Evolutionary conservation across 1,140 invertebrate species (phyloP), one percentile per base, ranked within the genome.

Genomic region (Ridgeia piscesae): DNA sequence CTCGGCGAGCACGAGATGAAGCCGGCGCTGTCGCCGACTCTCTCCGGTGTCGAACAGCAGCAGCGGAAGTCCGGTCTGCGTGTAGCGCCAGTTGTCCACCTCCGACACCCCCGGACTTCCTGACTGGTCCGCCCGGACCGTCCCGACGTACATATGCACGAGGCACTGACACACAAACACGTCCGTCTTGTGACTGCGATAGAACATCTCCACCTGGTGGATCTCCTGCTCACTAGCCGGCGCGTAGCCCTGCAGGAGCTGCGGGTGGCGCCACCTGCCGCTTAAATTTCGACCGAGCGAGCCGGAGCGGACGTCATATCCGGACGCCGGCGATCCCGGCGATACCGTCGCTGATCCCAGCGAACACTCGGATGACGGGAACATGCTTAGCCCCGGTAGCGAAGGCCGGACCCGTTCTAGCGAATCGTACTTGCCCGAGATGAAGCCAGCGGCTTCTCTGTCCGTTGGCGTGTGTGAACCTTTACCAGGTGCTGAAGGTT

Each of bases 21-120:
- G 97, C 35, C 97, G 97, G 35, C 98, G 96, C 94, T 97, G 97
- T 89, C 97, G 96, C 89, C 98, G 95, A 11, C 98, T 97, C 77
- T 95, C 94, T 0, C 95, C 98, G 11, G 97, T 97, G 95, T 98
- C 98, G 89, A 98, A 96, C 0, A 98, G 96, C 0, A 98, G 96
- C 0, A 98, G 97, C 0, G 98, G 98, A 50, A 98, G 97, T 14
- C 98, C 98, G 0, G 98, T 98, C 95, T 97, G 97, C 91, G 97
- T 96, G 27, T 98, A 96, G 93, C 97, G 96, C 98, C 98, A 98
- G 11, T 97, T 96, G 34, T 96, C 94, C 92, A 77, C n/a, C 93
- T 89, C 88, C 6, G 48, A 17, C 88, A 92, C 34, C 6, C 27
- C 89, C 0, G 92, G 92, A n/a, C 33, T 14, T 93, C 93, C n/a